These are phyloP conservation scores for Heliothis virescens DNA, from an alignment of 1,140 invertebrate genomes.

Conservation along the genomic window DNA sequence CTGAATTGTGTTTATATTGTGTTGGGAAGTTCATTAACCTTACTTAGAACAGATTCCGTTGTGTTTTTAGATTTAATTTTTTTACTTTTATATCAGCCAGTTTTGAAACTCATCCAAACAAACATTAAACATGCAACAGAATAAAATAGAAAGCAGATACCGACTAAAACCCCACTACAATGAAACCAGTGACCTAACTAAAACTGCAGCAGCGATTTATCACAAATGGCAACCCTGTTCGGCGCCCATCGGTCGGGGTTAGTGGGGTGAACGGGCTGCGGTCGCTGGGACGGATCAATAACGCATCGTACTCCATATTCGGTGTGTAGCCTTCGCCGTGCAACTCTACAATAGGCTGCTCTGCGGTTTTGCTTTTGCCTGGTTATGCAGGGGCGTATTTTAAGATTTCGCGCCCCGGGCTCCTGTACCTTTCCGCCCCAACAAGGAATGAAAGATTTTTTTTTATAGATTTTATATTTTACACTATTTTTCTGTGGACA, in stretches of 20 bases:
- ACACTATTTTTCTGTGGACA: too few species aligned
- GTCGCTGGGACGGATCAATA: conserved; percentile 62
- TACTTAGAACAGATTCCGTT: too few species aligned
- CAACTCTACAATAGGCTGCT: conserved; percentile 29
- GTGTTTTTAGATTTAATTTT: too few species aligned
- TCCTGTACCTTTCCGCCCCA: too few species aligned
- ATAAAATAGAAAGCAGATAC: not conserved
- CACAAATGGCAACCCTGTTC: conserved; percentile 33
- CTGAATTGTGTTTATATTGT: too few species aligned
- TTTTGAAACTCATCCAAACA: not conserved
- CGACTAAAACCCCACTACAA: not conserved
- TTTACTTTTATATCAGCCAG: not conserved
- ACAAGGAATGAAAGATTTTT: too few species aligned
- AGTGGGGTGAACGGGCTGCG: conserved; percentile 61
- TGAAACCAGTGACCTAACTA: conserved; percentile 43
- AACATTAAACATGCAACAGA: not conserved
- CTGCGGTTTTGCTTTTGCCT: conserved; percentile 42
- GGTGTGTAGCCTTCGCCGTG: conserved; percentile 47
- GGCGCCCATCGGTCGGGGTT: conserved; percentile 59
- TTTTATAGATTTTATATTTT: too few species aligned
- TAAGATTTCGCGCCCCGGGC: too few species aligned
- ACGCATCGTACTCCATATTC: conserved; percentile 55
- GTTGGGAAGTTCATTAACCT: too few species aligned
- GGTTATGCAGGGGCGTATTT: too few species aligned
- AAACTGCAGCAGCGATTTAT: conserved; percentile 44